Evolutionary conservation across 2,888 invertebrate genomes (phyloP).

Genomic region (Hyppa rectilinea): DNA sequence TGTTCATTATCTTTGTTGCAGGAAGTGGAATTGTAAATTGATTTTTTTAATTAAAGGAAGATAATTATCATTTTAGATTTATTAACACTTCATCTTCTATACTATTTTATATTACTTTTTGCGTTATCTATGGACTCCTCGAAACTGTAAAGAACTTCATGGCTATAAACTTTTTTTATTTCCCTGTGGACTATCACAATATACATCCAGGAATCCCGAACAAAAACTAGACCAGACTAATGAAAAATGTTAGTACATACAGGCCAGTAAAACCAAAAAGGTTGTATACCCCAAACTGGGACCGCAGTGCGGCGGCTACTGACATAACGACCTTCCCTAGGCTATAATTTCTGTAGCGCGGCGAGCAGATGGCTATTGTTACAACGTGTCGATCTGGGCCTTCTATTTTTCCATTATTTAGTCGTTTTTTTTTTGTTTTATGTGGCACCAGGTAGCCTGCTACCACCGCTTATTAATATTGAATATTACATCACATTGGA

Average conservation of each 20-base stretch:
- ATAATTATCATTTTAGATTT: background rate
- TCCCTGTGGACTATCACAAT: background rate
- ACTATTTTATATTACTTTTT: background rate
- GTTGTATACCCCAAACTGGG: slow-evolving; percentile 9
- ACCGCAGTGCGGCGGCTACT: slow-evolving; percentile 45
- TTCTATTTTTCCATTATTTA: background rate
- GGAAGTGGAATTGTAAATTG: background rate
- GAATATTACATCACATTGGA: too few relatives aligned
- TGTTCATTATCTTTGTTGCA: slow-evolving; percentile 33
- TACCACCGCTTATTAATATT: too few relatives aligned
- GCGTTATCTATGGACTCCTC: background rate
- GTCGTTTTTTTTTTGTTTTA: background rate
- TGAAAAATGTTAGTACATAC: slow-evolving; percentile 28
- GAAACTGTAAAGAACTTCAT: slow-evolving; percentile 17
- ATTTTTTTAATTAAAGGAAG: background rate
- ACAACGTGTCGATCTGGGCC: background rate
- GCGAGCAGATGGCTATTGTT: background rate
- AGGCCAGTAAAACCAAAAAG: slow-evolving; percentile 39
- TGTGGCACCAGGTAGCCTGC: too few relatives aligned
- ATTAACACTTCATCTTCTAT: background rate
- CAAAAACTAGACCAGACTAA: slow-evolving; percentile 21
- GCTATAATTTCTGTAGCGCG: slow-evolving; percentile 3
- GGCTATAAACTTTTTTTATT: slow-evolving; percentile 21
- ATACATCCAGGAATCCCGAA: slow-evolving; percentile 12
- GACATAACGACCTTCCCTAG: slow-evolving; percentile 25